A percentile compares a stretch with the other conserved stretches of the same genome.
Evolutionary conservation across 2,113 vertebrate genomes (phyloP).

Genomic region (Python bivittatus): DNA sequence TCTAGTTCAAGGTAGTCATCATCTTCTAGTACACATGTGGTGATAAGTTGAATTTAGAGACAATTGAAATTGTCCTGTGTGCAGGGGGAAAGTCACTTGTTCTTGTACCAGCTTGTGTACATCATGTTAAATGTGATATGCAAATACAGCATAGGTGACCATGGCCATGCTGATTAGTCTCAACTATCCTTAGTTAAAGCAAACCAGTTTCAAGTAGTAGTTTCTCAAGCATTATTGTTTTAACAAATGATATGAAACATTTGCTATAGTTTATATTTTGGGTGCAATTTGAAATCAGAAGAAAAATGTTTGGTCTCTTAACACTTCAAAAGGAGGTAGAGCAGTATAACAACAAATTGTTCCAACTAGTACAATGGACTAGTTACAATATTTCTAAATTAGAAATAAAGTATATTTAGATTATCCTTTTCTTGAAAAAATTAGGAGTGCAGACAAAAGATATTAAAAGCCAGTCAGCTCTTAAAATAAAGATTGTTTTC

Average conservation of each 20-base stretch:
- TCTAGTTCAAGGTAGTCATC: not conserved
- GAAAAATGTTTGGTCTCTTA: not conserved
- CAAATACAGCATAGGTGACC: not conserved
- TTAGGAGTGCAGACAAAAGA: not conserved
- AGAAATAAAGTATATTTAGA: not conserved
- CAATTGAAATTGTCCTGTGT: not conserved
- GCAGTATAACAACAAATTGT: not conserved
- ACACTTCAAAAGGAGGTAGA: not conserved
- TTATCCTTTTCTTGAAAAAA: not conserved
- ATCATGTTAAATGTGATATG: not conserved
- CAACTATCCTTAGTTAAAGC: not conserved
- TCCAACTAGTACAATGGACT: not conserved
- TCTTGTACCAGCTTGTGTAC: too few relatives aligned
- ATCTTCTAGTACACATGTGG: not conserved
- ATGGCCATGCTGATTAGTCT: not conserved
- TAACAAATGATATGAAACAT: not conserved
- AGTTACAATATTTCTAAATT: not conserved
- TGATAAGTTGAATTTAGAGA: not conserved
- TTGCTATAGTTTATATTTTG: not conserved
- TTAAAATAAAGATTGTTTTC: not conserved
- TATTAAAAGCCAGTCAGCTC: not conserved
- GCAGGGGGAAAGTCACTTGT: not conserved
- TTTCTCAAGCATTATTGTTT: not conserved
- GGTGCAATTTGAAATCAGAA: not conserved
- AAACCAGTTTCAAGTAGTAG: not conserved